A percentile compares a stretch with the other conserved stretches of the same genome.
phyloP scores from a whole-genome alignment of 37 sponge, comb jelly and placozoan genomes.

The Cladorhizidae sp. region DNA sequence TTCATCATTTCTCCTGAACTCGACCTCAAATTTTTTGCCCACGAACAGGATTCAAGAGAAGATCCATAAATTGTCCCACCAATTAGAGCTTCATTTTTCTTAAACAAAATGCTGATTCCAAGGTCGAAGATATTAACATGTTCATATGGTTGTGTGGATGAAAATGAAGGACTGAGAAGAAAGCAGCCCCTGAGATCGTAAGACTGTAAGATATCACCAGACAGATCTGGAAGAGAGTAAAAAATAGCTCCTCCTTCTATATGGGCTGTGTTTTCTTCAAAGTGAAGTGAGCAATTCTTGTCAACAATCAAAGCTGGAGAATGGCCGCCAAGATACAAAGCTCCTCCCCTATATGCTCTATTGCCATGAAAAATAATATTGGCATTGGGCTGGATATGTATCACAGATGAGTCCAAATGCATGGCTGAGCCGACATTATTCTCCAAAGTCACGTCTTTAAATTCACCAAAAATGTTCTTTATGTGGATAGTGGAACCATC shows the following conservation, averaged over 20 bases:
- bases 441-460: not conserved
- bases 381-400: not conserved
- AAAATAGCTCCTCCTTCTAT: slow-evolving; percentile 44
- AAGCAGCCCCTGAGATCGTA: slow-evolving; percentile 16
- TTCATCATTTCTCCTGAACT: not conserved
- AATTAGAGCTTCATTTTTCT: slow-evolving; percentile 15
- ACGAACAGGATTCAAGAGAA: slow-evolving; percentile 40
- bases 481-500: not conserved
- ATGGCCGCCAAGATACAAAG: not conserved
- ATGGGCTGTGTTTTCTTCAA: slow-evolving; percentile 15
- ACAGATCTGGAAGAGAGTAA: not conserved
- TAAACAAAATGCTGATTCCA: slow-evolving; percentile 6
- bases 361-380: not conserved
- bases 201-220: not conserved
- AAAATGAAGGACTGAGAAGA: not conserved
- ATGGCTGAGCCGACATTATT: not conserved
- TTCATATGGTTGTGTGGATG: too few relatives aligned
- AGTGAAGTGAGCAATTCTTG: not conserved
- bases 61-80: slow-evolving; percentile 39
- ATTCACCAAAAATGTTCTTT: not conserved
- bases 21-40: slow-evolving; percentile 5
- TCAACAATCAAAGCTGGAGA: not conserved
- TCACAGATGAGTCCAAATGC: not conserved
- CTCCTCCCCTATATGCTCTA: not conserved
- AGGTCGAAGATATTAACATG: not conserved